Base-by-base conservation (phyloP, 2,797 vertebrate genomes). In the Acestrorhynchus altus region DNA sequence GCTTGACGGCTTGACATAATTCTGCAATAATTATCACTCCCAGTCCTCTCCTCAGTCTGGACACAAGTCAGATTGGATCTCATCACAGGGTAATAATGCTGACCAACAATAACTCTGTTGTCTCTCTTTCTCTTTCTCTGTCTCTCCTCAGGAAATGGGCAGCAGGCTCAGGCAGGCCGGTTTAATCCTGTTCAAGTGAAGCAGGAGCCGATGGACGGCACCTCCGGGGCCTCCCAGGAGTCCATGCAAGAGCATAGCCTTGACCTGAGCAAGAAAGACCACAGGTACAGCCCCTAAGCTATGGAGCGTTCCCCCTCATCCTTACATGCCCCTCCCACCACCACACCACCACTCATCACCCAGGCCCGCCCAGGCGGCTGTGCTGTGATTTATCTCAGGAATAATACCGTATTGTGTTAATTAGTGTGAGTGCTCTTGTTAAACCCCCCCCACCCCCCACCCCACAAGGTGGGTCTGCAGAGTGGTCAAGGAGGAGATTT, bases 21-120 rank as follows among this genome's bases (percentile, higher is more conserved):
- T 98, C 94, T 86, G 88, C 95, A 94, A 97, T 98, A 97, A 99
- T 98, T 97, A 98, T 96, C 96, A 98, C 95, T 97, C 92, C 77
- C 93, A 96, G 95, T 95, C 94, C 96, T 96, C 94, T 93, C 92
- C 94, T 89, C 92, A 87, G 87, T 94, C 76, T 90, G 90, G 94
- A 93, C 93, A 94, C 90, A 92, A 94, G 94, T 98, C 97, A 93
- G 92, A 94, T 95, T 91, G 86, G 78, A 97, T 98, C 95, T 95
- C 81, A 84, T 99, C 96, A 97, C 46, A 26, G 89, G 87, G 79
- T 93, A 94, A 95, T 95, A 92, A 91, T 81, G 94, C 96, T 96
- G 96, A 96, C 95, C 95, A 95, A 95, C 94, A 93, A 93, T 92
- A 92, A 93, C 91, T 90, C 92, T 88, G 89, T 91, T 93, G 87